phyloP scores from a whole-genome alignment of 2,797 vertebrate genomes.

The Alfaro cultratus region DNA sequence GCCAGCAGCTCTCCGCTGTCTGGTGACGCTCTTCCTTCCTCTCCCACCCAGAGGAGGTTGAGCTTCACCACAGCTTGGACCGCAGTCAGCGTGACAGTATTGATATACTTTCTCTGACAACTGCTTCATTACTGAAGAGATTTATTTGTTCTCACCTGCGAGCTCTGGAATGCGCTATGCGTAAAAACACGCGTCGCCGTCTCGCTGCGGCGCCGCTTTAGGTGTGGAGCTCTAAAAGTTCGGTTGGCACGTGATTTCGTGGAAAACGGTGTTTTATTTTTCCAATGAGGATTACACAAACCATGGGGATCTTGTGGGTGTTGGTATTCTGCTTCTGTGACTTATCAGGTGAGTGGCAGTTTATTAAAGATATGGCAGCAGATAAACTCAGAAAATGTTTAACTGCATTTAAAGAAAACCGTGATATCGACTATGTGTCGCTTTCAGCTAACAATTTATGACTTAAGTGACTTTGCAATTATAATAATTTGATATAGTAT shows the following conservation, averaged over 20 bases:
- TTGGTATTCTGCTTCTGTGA: conserved; percentile 60
- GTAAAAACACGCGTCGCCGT: conserved; percentile 63
- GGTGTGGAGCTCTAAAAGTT: conserved; percentile 39
- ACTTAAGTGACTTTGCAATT: not conserved
- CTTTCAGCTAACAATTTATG: not conserved
- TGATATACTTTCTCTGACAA: conserved; percentile 9
- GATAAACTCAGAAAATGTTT: not conserved
- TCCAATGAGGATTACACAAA: conserved; percentile 54
- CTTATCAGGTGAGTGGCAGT: conserved; percentile 74
- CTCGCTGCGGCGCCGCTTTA: conserved; percentile 63
- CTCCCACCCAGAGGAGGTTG: conserved; percentile 78
- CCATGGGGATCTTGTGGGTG: conserved; percentile 66
- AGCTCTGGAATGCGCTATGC: conserved; percentile 64
- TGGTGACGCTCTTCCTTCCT: conserved; percentile 86
- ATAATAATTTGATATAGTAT: not conserved
- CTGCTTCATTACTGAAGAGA: not conserved
- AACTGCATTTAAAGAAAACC: not conserved
- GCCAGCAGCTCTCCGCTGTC: conserved; percentile 68
- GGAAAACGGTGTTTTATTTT: conserved; percentile 5
- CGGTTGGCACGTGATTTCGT: conserved; percentile 20
- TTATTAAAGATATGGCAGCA: not conserved
- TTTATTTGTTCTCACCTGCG: conserved; percentile 16
- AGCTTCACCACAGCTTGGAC: conserved; percentile 39
- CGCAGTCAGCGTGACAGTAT: conserved; percentile 22
- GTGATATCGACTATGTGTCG: not conserved